Conservation (phyloP, 2,113 vertebrate genomes). For the Hemicordylus capensis region DNA sequence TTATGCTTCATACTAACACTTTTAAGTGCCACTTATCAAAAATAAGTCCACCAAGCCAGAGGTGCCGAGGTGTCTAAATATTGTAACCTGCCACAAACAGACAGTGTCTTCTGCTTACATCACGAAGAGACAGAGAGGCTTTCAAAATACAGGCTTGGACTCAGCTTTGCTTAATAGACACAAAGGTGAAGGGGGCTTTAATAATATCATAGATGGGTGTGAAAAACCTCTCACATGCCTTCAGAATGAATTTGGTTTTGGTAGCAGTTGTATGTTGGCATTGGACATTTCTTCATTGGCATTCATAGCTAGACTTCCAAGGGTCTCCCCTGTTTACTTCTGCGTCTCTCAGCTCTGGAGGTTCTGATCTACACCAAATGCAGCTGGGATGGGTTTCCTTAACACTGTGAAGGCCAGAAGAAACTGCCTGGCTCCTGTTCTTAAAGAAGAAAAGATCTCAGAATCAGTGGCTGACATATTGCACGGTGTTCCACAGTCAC, state of each 20-base stretch:
- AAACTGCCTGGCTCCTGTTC: conserved; percentile 13
- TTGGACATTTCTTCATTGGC: conserved; percentile 35
- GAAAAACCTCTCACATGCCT: conserved; percentile 48
- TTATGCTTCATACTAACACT: conserved; percentile 82
- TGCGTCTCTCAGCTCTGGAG: conserved; percentile 45
- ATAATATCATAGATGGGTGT: conserved; percentile 61
- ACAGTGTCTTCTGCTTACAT: conserved; percentile 65
- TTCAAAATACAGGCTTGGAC: conserved; percentile 65
- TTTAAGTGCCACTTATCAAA: conserved; percentile 82
- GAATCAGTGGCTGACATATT: too few relatives aligned
- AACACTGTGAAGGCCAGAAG: conserved; percentile 48
- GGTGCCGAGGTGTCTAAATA: conserved; percentile 77
- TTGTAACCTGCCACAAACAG: conserved; percentile 73
- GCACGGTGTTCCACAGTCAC: too few relatives aligned
- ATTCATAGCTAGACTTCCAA: conserved; percentile 41
- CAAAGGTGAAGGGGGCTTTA: conserved; percentile 66
- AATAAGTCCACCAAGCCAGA: conserved; percentile 81
- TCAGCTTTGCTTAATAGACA: conserved; percentile 66
- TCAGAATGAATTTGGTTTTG: conserved; percentile 50
- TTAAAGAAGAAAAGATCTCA: conserved; percentile 19
- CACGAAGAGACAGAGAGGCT: conserved; percentile 56
- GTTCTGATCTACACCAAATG: conserved; percentile 17
- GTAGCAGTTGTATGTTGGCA: conserved; percentile 35
- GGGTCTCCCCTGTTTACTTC: conserved; percentile 41
- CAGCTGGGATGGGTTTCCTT: conserved; percentile 47